phyloP scores from a whole-genome alignment of 2,797 vertebrate species.

The Bovichtus diacanthus region DNA sequence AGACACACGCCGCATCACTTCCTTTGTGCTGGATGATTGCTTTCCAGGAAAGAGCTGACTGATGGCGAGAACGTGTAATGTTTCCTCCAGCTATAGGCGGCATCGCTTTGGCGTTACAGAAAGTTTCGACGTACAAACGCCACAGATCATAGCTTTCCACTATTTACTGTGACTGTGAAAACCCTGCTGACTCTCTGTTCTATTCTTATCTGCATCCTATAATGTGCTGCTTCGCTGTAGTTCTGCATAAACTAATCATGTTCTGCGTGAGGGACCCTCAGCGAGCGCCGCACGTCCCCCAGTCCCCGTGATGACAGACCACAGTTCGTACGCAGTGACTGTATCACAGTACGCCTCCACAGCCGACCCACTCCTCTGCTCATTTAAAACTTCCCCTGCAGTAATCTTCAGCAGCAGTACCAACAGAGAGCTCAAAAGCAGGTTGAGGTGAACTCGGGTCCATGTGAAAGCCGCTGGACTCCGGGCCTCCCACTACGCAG shows the following conservation, averaged over 20 bases:
- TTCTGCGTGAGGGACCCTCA: neutral
- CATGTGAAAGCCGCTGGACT: conserved; percentile 40
- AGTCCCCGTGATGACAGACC: neutral
- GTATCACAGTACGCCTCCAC: neutral
- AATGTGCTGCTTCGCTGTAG: conserved; percentile 9
- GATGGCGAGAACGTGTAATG: conserved; percentile 29
- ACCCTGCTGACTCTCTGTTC: conserved; percentile 23
- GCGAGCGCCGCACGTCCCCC: neutral
- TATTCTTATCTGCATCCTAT: conserved; percentile 27
- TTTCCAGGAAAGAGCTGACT: conserved; percentile 34
- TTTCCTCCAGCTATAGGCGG: conserved; percentile 11
- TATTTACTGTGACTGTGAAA: conserved; percentile 23
- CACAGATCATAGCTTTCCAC: conserved; percentile 35
- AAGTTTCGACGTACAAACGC: conserved; percentile 27
- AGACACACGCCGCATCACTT: conserved; percentile 26
- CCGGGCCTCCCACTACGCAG: conserved; percentile 16
- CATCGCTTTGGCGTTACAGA: conserved; percentile 10
- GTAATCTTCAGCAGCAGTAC: conserved; percentile 32
- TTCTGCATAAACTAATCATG: conserved; percentile 12
- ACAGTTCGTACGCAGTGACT: no score
- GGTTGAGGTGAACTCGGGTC: conserved; percentile 49
- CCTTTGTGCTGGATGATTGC: conserved; percentile 15
- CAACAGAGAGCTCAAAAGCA: conserved; percentile 32
- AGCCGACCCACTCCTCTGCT: conserved; percentile 4
- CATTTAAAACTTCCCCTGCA: conserved; percentile 50